phyloP scores from a whole-genome alignment of 2,797 vertebrate genomes.

The Neosilurus mollespiculum region DNA sequence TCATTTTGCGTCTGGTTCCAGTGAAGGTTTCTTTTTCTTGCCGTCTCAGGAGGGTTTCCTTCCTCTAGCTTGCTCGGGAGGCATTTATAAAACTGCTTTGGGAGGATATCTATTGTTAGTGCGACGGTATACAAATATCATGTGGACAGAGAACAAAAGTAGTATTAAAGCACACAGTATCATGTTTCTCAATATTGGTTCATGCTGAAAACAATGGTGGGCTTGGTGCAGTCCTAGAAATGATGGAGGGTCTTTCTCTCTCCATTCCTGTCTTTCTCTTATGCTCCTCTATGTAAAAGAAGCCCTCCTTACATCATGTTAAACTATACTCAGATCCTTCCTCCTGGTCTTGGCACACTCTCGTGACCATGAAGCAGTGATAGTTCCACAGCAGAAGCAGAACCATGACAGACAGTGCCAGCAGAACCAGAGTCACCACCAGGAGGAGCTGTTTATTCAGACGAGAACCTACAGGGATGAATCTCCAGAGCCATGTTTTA shows the following conservation, averaged over 20 bases:
- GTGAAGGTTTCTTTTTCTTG: not conserved
- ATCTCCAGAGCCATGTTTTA: conserved; percentile 45
- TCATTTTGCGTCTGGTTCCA: not conserved
- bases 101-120: not conserved
- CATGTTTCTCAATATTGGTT: not conserved
- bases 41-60: not conserved
- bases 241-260: not conserved
- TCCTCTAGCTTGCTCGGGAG: not conserved
- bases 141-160: not conserved
- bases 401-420: conserved; percentile 55
- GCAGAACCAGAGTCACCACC: conserved; percentile 44
- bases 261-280: conserved; percentile 16
- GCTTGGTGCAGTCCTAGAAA: not conserved
- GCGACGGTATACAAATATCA: not conserved
- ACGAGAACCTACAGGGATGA: conserved; percentile 15
- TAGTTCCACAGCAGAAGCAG: conserved; percentile 62
- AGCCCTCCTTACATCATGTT: conserved; percentile 19
- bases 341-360: conserved; percentile 48
- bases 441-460: conserved; percentile 48
- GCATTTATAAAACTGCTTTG: not conserved
- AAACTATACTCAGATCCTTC: conserved; percentile 39
- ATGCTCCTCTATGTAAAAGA: conserved; percentile 30
- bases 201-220: not conserved
- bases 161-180: conserved; percentile 2
- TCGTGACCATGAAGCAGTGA: conserved; percentile 55